Evolutionary conservation across 2,888 invertebrate genomes (phyloP), one percentile per base, ranked within the genome.

Genomic region (Ectemnius cavifrons): DNA sequence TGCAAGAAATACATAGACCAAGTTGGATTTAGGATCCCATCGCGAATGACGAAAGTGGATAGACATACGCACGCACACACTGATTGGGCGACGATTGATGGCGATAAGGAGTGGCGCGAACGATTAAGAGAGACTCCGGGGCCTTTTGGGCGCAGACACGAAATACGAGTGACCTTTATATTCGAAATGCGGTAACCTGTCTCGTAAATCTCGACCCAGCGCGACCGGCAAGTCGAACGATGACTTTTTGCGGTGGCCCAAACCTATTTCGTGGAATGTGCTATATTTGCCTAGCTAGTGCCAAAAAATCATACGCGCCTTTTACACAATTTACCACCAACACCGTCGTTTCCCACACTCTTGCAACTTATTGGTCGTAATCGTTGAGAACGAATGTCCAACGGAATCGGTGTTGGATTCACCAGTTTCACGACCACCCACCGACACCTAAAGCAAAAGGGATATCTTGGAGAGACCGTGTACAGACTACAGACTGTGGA

Each of bases 201-300:
- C 86, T 85, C 83, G 78, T 84, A 86, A 86, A 86, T 86, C 82
- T 80, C 74, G 64, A 52, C 69, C 58, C 67, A 14, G n/a, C 46
- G 77, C 78, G 81, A 83, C 75, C 67, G 76, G 71, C 68, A 77
- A 80, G 80, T 79, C 71, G 58, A 77, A 14, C 52, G n/a, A 78
- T 80, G 80, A 79, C 78, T 79, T 81, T 79, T 79, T 75, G 75
- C 80, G 70, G 63, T 52, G 75, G 71, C 71, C 75, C 80, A 76
- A 82, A 77, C 82, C 76, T 79, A 78, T 82, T 82, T 77, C 67
- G 52, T 63, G 63, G 65, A 74, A 70, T 72, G 73, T 37, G 37
- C 11, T 37, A 75, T 69, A 63, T 56, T 67, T n/a, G 27, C 63
- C 68, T 46, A 45, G 37, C 11, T 6, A 6, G 8, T 18, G 27